A percentile compares a stretch with the other conserved stretches of the same genome.
phyloP scores from a whole-genome alignment of 37 sponge, comb jelly and placozoan genomes.

The Theonella swinhoei region DNA sequence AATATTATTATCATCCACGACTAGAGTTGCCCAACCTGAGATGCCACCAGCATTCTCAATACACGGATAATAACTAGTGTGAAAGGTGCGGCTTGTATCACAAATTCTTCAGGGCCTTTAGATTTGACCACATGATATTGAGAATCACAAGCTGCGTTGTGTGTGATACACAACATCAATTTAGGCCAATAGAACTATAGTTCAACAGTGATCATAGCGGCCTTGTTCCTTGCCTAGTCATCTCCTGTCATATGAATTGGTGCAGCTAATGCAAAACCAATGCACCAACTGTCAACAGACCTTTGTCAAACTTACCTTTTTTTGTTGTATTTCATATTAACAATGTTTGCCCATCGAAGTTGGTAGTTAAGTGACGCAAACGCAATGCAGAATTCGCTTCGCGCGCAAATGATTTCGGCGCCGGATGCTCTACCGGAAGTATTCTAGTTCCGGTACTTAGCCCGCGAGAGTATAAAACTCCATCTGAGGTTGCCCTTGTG shows the following conservation, averaged over 20 bases:
- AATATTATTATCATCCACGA: not conserved
- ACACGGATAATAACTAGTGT: not conserved
- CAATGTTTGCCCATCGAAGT: not conserved
- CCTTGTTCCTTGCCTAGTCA: not conserved
- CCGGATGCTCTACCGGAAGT: too few species aligned
- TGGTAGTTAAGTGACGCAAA: not conserved
- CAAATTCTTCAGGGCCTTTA: not conserved
- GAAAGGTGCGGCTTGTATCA: not conserved
- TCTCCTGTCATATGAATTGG: not conserved
- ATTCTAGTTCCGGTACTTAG: not conserved
- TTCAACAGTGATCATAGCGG: too few species aligned
- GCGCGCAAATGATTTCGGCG: not conserved
- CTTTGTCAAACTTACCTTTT: not conserved
- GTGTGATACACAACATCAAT: not conserved
- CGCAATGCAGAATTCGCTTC: not conserved
- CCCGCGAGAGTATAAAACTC: not conserved
- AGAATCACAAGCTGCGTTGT: not conserved
- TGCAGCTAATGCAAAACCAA: too few species aligned
- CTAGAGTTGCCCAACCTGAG: not conserved
- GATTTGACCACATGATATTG: not conserved
- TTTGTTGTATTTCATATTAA: not conserved
- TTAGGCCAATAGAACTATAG: not conserved
- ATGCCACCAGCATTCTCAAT: not conserved
- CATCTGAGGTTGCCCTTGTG: not conserved
- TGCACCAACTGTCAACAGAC: not conserved